Percentiles rank a stretch among this genome's conserved stretches.
Evolutionary conservation across 2,113 vertebrate genomes (phyloP).

Genomic region (Rhinogobius similis): DNA sequence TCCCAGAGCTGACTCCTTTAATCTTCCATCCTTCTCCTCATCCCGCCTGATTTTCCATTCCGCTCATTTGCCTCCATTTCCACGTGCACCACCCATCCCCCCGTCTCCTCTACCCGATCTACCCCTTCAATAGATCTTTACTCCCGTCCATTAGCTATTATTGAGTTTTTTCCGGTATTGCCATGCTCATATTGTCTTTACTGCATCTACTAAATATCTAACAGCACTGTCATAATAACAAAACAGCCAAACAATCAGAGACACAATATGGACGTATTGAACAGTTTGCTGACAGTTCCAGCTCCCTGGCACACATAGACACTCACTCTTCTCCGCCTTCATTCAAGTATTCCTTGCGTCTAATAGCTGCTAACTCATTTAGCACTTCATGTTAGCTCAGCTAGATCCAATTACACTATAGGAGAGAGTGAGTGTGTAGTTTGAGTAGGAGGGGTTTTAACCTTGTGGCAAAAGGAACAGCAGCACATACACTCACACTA

Average conservation of each 20-base stretch:
- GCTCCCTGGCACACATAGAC: slow-evolving; percentile 11
- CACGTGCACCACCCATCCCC: slow-evolving; percentile 14
- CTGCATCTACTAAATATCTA: slow-evolving; percentile 17
- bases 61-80: slow-evolving; percentile 11
- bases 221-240: background rate
- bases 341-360: slow-evolving; percentile 50
- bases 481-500: slow-evolving; percentile 15
- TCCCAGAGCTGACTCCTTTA: slow-evolving; percentile 14
- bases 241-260: slow-evolving; percentile 5
- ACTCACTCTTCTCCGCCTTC: slow-evolving; percentile 37
- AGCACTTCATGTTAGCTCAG: slow-evolving; percentile 67
- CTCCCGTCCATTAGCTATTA: slow-evolving; percentile 47
- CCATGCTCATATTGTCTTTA: slow-evolving; percentile 43
- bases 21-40: slow-evolving; percentile 11
- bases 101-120: slow-evolving; percentile 10
- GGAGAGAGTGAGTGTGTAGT: slow-evolving; percentile 35
- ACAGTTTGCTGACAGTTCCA: slow-evolving; percentile 1
- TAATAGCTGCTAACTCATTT: slow-evolving; percentile 69
- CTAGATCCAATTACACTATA: slow-evolving; percentile 67
- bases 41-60: slow-evolving; percentile 7
- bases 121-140: slow-evolving; percentile 4
- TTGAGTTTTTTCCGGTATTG: slow-evolving; percentile 51
- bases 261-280: background rate
- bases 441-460: slow-evolving; percentile 59
- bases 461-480: slow-evolving; percentile 42